Evolutionary conservation across 2,113 vertebrate genomes (phyloP).

Genomic region (Pygoscelis antarcticus): DNA sequence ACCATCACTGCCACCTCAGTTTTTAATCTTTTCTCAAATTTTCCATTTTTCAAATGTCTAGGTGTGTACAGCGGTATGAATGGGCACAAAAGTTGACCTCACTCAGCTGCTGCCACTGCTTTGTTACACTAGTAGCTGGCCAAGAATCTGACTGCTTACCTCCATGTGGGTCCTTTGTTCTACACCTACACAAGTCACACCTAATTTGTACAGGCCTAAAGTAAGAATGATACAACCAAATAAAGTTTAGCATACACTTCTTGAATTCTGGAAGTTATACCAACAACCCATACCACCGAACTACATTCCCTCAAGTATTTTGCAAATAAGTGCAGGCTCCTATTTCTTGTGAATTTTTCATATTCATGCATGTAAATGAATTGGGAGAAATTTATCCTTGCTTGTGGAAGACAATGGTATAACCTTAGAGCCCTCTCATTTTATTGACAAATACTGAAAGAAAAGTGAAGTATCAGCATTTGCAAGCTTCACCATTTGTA

Average conservation of each 20-base stretch:
- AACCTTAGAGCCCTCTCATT: not conserved
- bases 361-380: not conserved
- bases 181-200: not conserved
- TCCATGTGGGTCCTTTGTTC: constrained; percentile 4
- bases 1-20: not conserved
- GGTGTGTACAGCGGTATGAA: not conserved
- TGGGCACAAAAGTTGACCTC: not conserved
- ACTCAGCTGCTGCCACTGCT: not conserved
- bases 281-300: not conserved
- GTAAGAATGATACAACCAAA: constrained; percentile 7
- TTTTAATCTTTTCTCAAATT: not conserved
- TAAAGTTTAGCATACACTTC: not conserved
- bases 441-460: not conserved
- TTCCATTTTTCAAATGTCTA: not conserved
- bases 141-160: constrained; percentile 14
- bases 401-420: not conserved
- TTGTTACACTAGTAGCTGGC: not conserved
- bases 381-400: not conserved
- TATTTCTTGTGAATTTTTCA: not conserved
- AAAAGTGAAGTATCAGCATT: not conserved
- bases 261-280: not conserved
- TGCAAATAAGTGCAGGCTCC: not conserved
- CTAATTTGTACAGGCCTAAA: constrained; percentile 19
- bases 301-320: not conserved
- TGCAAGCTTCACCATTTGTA: not conserved